phyloP scores from a whole-genome alignment of 2,797 vertebrate genomes.

The Muscicapa comitata region DNA sequence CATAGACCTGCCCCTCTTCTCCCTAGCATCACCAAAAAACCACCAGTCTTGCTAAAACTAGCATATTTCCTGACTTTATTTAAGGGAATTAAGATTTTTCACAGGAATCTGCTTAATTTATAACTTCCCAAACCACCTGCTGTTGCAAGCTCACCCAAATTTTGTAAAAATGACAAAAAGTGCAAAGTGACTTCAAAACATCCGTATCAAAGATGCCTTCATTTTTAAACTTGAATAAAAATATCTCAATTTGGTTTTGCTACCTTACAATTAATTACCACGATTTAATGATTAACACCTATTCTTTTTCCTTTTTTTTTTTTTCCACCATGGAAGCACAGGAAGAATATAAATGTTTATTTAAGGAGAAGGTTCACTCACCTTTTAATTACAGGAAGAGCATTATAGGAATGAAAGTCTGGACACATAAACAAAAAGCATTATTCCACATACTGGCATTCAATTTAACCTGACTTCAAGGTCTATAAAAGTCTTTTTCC shows the following conservation, averaged over 20 bases:
- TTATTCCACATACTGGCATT: neutral
- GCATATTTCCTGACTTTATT: neutral
- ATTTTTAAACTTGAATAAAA: neutral
- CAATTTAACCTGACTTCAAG: neutral
- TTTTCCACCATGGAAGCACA: too few relatives aligned
- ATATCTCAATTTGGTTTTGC: neutral
- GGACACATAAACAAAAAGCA: neutral
- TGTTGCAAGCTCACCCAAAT: neutral
- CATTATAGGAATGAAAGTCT: neutral
- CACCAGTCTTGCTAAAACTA: neutral
- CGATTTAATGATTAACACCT: neutral
- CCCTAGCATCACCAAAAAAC: neutral
- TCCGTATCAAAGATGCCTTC: neutral
- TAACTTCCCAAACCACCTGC: neutral
- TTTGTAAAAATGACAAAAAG: neutral
- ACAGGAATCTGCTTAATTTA: neutral
- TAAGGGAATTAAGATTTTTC: neutral
- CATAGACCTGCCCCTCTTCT: neutral
- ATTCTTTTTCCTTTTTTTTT: neutral
- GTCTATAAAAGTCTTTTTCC: neutral
- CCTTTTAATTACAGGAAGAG: neutral
- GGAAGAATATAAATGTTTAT: neutral
- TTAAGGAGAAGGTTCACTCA: neutral
- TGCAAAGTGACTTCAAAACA: neutral
- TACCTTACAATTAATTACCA: neutral